Evolutionary conservation across 2,797 vertebrate genomes (phyloP), one percentile per base, ranked within the genome.

Genomic region (Cuniculus paca): DNA sequence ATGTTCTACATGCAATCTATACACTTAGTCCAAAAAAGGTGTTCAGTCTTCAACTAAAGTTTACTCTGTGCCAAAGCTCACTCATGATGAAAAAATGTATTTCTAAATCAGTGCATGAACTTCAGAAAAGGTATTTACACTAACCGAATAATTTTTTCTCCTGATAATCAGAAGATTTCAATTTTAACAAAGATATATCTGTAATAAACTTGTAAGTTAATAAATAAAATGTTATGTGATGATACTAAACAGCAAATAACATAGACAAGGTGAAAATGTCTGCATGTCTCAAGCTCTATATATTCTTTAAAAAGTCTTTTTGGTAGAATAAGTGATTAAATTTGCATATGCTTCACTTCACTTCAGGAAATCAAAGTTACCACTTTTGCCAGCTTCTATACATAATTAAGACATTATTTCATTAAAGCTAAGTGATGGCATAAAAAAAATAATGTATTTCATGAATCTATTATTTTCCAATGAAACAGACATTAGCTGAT

Each of bases 361-460:
- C 19, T 86, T 94, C 36, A 65, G 36, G 45, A 12, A 95, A 87
- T 1, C 54, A 92, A 12, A 79, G 24, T 42, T 58, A 93, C 88
- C 17, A 50, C 6, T 20, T 86, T 85, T 11, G 6, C n/a, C 79
- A 61, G 16, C 11, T 81, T 48, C 88, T 39, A 58, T 34, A 11
- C 24, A 81, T 74, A 95, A 94, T 78, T 65, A 88, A 89, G 52
- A 95, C 36, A 85, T 65, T 22, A 54, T 79, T 95, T 96, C 81
- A 91, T 77, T 87, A 60, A 93, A 87, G 14, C 54, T 89, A 81
- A 42, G 50, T 88, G 58, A 63, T 54, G 20, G 14, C 65, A 86
- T 42, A 31, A 81, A 48, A 79, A 90, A 52, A 80, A 50, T 12
- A 94, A 34, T 93, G 48, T 93, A 17, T 90, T 94, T 85, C 8